phyloP scores from a whole-genome alignment of 2,113 vertebrate species.

The Toxostoma redivivum region DNA sequence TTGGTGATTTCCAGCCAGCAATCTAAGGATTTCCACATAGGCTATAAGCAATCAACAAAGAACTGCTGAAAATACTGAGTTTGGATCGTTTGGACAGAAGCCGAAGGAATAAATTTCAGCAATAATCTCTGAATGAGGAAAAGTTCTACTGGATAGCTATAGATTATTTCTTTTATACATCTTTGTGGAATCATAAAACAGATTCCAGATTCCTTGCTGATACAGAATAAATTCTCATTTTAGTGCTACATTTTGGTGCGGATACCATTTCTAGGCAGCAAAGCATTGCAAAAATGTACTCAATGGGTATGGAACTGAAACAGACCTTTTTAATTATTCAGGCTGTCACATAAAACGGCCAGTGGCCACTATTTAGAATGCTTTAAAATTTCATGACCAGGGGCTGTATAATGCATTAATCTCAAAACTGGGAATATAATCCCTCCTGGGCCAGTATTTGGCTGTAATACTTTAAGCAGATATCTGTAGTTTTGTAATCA shows the following conservation, averaged over 20 bases:
- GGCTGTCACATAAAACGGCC: background rate
- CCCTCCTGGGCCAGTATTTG: background rate
- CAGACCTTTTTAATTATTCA: slow-evolving; percentile 21
- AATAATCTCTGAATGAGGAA: background rate
- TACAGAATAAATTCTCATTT: slow-evolving; percentile 24
- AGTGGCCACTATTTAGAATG: slow-evolving; percentile 6
- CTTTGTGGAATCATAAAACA: slow-evolving; percentile 19
- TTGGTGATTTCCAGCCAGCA: background rate
- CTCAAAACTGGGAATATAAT: slow-evolving; percentile 27
- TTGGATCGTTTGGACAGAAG: background rate
- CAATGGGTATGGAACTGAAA: background rate
- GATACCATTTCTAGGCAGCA: background rate
- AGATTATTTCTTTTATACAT: slow-evolving; percentile 18
- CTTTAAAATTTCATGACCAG: slow-evolving; percentile 19
- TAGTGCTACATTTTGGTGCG: background rate
- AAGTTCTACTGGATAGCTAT: background rate
- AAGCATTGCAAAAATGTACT: background rate
- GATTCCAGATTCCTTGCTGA: slow-evolving; percentile 11
- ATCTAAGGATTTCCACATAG: background rate
- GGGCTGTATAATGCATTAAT: slow-evolving; percentile 30
- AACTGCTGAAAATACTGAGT: background rate
- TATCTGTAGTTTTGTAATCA: slow-evolving; percentile 21
- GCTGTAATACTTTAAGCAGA: slow-evolving; percentile 27
- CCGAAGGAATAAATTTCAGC: background rate
- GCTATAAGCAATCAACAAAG: background rate